phyloP scores from a whole-genome alignment of 30 jellyfish, hydroid and myxozoan species.

The Pseudorhiza aurosa region DNA sequence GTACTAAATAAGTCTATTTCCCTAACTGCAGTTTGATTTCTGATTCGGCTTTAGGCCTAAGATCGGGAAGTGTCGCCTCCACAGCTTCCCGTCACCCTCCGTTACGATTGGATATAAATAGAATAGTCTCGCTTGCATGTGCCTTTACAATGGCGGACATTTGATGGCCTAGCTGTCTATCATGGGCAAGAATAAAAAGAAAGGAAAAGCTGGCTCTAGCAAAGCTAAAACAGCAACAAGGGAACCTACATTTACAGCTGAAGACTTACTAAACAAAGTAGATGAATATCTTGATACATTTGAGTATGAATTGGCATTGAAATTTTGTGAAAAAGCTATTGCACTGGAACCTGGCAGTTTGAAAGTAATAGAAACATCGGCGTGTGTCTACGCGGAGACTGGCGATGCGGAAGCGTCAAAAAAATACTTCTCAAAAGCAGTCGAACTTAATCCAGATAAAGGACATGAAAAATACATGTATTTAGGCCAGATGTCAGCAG shows the following conservation, averaged over 20 bases:
- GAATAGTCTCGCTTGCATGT: not conserved
- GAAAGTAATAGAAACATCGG: slow-evolving; percentile 73
- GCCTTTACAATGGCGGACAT: slow-evolving; percentile 21
- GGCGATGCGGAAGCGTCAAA: slow-evolving; percentile 76
- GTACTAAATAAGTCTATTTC: too few species aligned
- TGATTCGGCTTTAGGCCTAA: too few species aligned
- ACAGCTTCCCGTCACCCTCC: too few species aligned
- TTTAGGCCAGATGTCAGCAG: slow-evolving; percentile 92
- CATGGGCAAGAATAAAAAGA: slow-evolving; percentile 15
- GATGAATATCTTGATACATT: slow-evolving; percentile 79
- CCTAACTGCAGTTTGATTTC: too few species aligned
- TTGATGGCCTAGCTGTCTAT: not conserved
- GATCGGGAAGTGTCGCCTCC: too few species aligned
- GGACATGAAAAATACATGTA: slow-evolving; percentile 96
- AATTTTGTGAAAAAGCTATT: slow-evolving; percentile 90
- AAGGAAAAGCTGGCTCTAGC: slow-evolving; percentile 9
- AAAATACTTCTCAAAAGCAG: slow-evolving; percentile 74
- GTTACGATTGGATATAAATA: too few species aligned
- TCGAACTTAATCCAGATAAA: slow-evolving; percentile 54
- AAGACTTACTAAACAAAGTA: slow-evolving; percentile 76
- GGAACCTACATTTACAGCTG: slow-evolving; percentile 63
- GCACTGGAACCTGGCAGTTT: slow-evolving; percentile 72
- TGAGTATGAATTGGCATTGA: slow-evolving; percentile 85
- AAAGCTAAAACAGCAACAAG: slow-evolving; percentile 1
- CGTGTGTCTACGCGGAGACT: slow-evolving; percentile 86